Evolutionary conservation across 2,888 invertebrate genomes (phyloP).

Genomic region (Idaea aversata): DNA sequence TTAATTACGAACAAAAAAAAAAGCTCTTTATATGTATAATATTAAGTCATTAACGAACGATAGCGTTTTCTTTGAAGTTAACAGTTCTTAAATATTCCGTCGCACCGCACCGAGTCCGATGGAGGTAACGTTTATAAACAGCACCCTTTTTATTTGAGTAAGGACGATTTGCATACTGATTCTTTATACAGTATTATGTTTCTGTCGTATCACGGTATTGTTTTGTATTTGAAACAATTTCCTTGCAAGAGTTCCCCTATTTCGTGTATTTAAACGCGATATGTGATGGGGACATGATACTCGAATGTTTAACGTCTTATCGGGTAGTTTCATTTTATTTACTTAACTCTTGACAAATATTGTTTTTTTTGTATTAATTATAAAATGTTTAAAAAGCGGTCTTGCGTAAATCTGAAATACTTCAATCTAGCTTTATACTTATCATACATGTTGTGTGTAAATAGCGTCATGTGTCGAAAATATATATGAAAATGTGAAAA

Average conservation of each 20-base stretch:
- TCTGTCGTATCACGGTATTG: slow-evolving; percentile 1
- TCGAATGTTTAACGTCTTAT: slow-evolving; percentile 3
- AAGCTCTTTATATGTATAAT: neutral
- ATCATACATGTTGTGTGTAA: neutral
- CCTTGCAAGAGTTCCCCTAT: neutral
- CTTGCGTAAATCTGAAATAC: neutral
- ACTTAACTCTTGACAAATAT: neutral
- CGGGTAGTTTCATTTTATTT: neutral
- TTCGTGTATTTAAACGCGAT: slow-evolving; percentile 1
- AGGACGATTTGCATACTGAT: slow-evolving; percentile 2
- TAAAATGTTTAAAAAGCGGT: no score
- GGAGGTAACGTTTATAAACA: neutral
- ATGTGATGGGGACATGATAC: slow-evolving; percentile 3
- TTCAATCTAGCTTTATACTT: neutral
- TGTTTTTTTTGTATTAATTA: no score
- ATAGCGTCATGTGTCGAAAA: slow-evolving; percentile 9
- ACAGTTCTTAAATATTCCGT: neutral
- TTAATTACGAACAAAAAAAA: neutral
- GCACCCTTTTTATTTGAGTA: neutral
- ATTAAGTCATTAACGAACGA: slow-evolving; percentile 1
- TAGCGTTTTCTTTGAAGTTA: neutral
- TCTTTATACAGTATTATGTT: slow-evolving; percentile 1
- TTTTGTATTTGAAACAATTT: slow-evolving; percentile 2
- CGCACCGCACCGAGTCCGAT: neutral
- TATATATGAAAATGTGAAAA: slow-evolving; percentile 1